A percentile compares a stretch with the other conserved stretches of the same genome.
phyloP scores from a whole-genome alignment of 2,797 vertebrate genomes.

The Saxicola maurus region DNA sequence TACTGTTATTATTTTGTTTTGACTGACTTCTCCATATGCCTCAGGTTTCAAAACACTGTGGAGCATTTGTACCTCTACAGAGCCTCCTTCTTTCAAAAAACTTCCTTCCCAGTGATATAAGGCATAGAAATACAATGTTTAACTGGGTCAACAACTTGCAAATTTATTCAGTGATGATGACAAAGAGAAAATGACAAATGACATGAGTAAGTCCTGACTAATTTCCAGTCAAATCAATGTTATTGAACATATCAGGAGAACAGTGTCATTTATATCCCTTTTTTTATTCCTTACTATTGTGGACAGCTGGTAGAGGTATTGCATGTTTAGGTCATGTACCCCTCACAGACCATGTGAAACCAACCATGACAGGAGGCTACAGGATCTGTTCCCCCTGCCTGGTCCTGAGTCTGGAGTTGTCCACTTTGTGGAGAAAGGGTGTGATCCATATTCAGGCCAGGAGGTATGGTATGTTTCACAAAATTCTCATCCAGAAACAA shows the following conservation, averaged over 20 bases:
- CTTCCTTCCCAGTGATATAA: not conserved
- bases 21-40: not conserved
- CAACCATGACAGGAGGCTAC: not conserved
- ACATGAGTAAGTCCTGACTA: not conserved
- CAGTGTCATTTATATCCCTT: not conserved
- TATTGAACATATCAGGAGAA: not conserved
- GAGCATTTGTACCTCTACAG: not conserved
- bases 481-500: not conserved
- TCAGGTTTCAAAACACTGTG: not conserved
- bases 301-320: not conserved
- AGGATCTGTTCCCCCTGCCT: not conserved
- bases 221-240: conserved; percentile 17
- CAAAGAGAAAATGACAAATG: conserved; percentile 6
- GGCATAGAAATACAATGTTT: not conserved
- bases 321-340: not conserved
- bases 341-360: not conserved
- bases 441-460: not conserved
- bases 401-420: not conserved
- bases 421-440: not conserved
- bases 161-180: not conserved
- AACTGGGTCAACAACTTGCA: conserved; percentile 13
- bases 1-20: not conserved
- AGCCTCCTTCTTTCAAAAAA: not conserved
- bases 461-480: not conserved
- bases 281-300: not conserved